These are phyloP conservation scores for Heliconius himera DNA, from an alignment of 1,140 invertebrate genomes.

Conservation along the genomic window DNA sequence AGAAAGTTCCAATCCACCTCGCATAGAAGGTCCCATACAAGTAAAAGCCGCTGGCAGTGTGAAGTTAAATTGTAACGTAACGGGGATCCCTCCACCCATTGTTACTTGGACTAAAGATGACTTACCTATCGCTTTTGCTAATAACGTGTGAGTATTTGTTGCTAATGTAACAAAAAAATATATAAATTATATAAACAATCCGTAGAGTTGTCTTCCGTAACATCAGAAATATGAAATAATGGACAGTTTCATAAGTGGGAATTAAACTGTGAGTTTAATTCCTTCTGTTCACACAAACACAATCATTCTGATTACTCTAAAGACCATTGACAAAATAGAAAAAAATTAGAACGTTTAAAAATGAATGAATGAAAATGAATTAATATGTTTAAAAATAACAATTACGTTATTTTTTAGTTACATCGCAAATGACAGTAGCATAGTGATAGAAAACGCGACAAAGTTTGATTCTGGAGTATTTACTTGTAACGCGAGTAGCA, in stretches of 20 bases:
- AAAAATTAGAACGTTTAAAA: too few species aligned
- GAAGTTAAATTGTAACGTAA: slow-evolving; percentile 57
- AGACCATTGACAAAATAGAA: too few species aligned
- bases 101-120: slow-evolving; percentile 68
- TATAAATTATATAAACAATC: background rate
- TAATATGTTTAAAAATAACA: too few species aligned
- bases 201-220: too few species aligned
- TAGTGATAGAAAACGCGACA: slow-evolving; percentile 58
- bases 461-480: slow-evolving; percentile 61
- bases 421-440: slow-evolving; percentile 48
- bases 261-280: too few species aligned
- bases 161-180: background rate
- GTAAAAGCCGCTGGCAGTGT: slow-evolving; percentile 49
- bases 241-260: too few species aligned
- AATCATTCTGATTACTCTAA: too few species aligned
- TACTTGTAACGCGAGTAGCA: slow-evolving; percentile 62
- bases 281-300: too few species aligned
- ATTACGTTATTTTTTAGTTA: slow-evolving; percentile 47
- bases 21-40: slow-evolving; percentile 41
- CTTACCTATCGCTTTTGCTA: slow-evolving; percentile 55
- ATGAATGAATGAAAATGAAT: too few species aligned
- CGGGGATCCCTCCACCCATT: slow-evolving; percentile 61
- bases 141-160: slow-evolving; percentile 54
- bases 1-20: slow-evolving; percentile 14
- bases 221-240: too few species aligned